Percentiles rank a stretch among this genome's conserved stretches.
Conservation (phyloP, 2,797 vertebrate species). For the Propithecus perrieri region DNA sequence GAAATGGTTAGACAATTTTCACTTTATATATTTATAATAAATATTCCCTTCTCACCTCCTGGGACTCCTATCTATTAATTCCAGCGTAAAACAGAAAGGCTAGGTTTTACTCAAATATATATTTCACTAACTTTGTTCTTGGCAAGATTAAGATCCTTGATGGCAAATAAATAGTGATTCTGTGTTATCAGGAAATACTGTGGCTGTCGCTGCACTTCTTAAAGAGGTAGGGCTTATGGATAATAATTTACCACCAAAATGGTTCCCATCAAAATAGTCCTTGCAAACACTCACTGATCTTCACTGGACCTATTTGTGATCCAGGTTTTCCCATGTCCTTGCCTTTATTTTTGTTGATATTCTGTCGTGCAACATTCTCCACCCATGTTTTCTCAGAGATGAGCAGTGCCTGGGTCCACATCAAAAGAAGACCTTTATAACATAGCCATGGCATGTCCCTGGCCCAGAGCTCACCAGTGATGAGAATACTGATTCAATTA, state of each 20-base stretch:
- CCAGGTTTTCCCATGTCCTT: neutral
- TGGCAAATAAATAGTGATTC: neutral
- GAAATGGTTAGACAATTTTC: neutral
- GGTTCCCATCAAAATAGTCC: neutral
- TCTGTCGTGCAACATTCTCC: neutral
- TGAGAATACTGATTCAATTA: neutral
- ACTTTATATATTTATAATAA: neutral
- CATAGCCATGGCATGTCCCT: neutral
- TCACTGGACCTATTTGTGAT: neutral
- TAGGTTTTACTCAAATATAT: neutral
- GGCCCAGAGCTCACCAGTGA: neutral
- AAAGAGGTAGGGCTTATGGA: neutral
- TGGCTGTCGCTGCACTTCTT: neutral
- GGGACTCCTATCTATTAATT: neutral
- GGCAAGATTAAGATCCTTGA: neutral
- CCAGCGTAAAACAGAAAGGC: neutral
- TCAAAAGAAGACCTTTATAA: neutral
- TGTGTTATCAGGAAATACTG: neutral
- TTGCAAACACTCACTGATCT: too few species aligned
- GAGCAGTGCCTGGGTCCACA: neutral
- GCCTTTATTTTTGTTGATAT: neutral
- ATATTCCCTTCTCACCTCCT: fast-evolving
- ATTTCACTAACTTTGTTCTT: neutral
- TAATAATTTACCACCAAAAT: neutral
- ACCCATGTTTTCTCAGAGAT: neutral